Evolutionary conservation across 1,140 invertebrate genomes (phyloP).

Genomic region (Meloidogyne floridensis): DNA sequence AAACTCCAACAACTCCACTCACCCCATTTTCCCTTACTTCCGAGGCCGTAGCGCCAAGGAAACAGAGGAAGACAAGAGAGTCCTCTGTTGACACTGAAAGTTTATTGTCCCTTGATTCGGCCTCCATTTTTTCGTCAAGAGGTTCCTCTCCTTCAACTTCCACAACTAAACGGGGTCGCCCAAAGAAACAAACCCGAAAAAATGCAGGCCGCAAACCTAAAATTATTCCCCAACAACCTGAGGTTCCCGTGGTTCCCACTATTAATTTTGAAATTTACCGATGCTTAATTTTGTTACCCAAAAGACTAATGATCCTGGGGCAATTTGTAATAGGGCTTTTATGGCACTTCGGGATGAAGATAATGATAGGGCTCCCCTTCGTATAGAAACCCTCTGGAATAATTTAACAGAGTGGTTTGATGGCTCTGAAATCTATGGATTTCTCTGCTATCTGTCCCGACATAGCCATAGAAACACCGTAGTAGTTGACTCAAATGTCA

Average conservation of each 20-base stretch:
- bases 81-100: too few relatives aligned
- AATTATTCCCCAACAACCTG: rapidly evolving
- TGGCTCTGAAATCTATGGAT: neutral
- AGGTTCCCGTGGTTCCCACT: too few relatives aligned
- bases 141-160: too few relatives aligned
- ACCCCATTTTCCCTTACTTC: too few relatives aligned
- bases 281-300: neutral
- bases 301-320: too few relatives aligned
- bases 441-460: neutral
- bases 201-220: rapidly evolving
- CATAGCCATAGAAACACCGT: neutral
- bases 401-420: neutral
- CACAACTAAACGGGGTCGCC: too few relatives aligned
- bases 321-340: neutral
- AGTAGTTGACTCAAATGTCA: neutral
- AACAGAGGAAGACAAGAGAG: too few relatives aligned
- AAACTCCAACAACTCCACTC: too few relatives aligned
- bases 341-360: neutral
- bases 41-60: too few relatives aligned
- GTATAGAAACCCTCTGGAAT: conserved; percentile 6
- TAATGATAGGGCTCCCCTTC: neutral
- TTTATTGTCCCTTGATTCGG: too few relatives aligned
- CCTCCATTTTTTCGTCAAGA: too few relatives aligned
- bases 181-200: too few relatives aligned
- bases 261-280: neutral